Conservation (phyloP, 2,113 vertebrate species). For the Candoia aspera region DNA sequence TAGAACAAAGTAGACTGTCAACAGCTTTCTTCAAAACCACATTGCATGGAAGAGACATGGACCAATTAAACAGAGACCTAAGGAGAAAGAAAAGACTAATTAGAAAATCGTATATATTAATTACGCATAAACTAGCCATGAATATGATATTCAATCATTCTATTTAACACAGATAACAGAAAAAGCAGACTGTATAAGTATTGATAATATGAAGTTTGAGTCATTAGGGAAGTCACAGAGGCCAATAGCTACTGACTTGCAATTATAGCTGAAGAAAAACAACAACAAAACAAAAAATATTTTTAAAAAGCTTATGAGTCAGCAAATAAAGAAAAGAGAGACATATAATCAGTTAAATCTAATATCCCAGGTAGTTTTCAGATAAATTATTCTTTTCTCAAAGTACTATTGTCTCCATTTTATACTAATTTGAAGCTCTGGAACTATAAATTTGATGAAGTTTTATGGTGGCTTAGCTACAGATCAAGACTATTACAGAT, state of each 20-base stretch:
- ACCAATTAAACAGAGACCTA: conserved; percentile 95
- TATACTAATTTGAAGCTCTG: neutral
- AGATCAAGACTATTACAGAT: neutral
- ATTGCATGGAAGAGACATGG: conserved; percentile 95
- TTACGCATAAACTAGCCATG: conserved; percentile 19
- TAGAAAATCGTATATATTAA: neutral
- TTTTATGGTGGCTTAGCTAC: neutral
- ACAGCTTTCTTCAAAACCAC: conserved; percentile 98
- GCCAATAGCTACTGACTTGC: neutral
- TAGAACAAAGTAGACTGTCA: conserved; percentile 96
- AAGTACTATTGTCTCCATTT: neutral
- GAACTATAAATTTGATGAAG: neutral
- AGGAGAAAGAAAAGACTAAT: conserved; percentile 35
- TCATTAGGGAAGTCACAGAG: neutral
- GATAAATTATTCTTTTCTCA: neutral
- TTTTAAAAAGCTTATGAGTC: neutral
- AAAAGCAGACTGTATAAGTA: neutral
- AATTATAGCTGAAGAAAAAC: neutral
- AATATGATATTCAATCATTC: neutral
- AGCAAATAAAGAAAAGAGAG: neutral
- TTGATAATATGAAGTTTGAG: neutral
- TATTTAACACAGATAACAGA: neutral
- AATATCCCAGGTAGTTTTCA: neutral
- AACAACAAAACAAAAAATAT: neutral
- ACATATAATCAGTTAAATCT: neutral